Evolutionary conservation across 1,140 invertebrate genomes (phyloP).

Genomic region (Trichonephila clavata): DNA sequence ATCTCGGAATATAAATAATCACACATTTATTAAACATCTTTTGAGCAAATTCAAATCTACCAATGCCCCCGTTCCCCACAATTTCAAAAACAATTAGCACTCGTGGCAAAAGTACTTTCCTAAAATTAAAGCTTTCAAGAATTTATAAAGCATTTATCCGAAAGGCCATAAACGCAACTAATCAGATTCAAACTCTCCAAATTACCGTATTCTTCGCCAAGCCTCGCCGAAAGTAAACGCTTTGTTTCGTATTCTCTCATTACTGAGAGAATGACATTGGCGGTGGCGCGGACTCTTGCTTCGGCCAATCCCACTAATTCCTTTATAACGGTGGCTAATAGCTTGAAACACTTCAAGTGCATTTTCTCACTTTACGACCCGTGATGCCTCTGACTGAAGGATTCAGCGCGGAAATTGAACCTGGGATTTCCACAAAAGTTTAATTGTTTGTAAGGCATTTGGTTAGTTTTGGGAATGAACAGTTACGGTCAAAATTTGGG

Average conservation of each 20-base stretch:
- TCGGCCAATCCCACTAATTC: slow-evolving; percentile 37
- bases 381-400: background rate
- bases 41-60: too few species aligned
- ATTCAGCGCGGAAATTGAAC: background rate
- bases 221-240: background rate
- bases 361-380: background rate
- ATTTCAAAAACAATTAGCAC: slow-evolving; percentile 39
- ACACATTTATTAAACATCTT: too few species aligned
- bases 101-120: background rate
- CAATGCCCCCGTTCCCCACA: too few species aligned
- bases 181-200: slow-evolving; percentile 33
- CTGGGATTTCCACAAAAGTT: background rate
- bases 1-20: too few species aligned
- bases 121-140: slow-evolving; percentile 32
- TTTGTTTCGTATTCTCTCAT: background rate
- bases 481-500: too few species aligned
- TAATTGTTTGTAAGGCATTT: background rate
- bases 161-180: slow-evolving; percentile 12
- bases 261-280: background rate
- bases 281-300: background rate
- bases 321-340: slow-evolving; percentile 15
- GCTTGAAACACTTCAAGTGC: slow-evolving; percentile 15
- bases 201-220: background rate
- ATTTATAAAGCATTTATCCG: slow-evolving; percentile 52
- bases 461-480: background rate